These are phyloP conservation scores for Megaceryle torquata DNA, from an alignment of 2,113 vertebrate genomes.

Conservation along the genomic window DNA sequence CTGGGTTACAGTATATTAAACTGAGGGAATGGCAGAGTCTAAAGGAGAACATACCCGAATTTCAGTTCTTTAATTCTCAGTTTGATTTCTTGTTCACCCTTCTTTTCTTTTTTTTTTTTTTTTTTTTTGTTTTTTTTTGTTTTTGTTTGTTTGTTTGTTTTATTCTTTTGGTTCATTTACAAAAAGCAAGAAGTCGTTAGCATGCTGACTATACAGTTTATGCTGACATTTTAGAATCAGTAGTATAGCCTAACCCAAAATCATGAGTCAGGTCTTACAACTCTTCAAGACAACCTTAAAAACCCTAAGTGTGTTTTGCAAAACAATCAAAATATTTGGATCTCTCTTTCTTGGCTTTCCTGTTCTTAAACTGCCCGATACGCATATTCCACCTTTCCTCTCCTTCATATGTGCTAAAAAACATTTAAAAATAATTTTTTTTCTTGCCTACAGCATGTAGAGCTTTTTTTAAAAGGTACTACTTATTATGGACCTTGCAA, in stretches of 20 bases:
- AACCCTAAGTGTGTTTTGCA: background rate
- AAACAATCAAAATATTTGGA: background rate
- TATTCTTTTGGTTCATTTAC: background rate
- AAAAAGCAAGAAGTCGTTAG: background rate
- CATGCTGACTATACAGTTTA: background rate
- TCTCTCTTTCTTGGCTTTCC: background rate
- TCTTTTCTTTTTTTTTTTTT: background rate
- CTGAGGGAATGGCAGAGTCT: background rate
- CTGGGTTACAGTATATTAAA: background rate
- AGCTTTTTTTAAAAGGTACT: background rate
- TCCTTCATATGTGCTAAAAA: background rate
- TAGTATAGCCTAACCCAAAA: background rate
- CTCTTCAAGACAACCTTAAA: background rate
- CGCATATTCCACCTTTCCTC: background rate
- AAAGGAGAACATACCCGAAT: background rate
- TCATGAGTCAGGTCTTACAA: background rate
- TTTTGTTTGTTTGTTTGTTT: too few species aligned
- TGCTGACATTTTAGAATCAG: background rate
- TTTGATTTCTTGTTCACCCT: background rate
- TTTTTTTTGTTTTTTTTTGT: background rate
- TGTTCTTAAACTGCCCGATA: background rate
- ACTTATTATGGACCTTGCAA: background rate
- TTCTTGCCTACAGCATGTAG: background rate
- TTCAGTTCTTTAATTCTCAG: background rate
- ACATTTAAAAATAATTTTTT: background rate